These are phyloP conservation scores for Aphis gossypii DNA, from an alignment of 1,140 invertebrate species.

Conservation along the genomic window DNA sequence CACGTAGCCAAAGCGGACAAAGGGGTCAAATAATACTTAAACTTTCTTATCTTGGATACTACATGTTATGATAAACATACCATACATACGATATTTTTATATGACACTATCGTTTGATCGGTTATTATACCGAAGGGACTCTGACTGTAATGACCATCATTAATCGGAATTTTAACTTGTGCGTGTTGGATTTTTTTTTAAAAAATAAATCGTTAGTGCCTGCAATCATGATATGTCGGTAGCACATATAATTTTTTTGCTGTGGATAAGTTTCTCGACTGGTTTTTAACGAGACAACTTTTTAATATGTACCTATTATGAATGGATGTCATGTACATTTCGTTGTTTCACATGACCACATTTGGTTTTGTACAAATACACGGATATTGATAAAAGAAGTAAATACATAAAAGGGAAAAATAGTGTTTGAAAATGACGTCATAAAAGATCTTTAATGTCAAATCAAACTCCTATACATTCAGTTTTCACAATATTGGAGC, in stretches of 20 bases:
- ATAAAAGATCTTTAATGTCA: neutral
- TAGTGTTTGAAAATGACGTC: neutral
- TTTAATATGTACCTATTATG: neutral
- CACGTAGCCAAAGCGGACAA: neutral
- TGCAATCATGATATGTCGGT: neutral
- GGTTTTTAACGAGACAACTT: neutral
- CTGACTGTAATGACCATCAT: neutral
- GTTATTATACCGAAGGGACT: neutral
- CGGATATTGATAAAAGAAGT: neutral
- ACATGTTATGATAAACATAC: neutral
- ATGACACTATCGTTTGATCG: neutral
- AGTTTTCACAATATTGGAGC: too few relatives aligned
- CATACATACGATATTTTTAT: neutral
- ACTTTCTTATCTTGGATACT: neutral
- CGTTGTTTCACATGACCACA: neutral
- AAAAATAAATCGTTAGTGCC: neutral
- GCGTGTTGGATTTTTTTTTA: neutral
- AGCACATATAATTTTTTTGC: neutral
- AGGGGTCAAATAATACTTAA: neutral
- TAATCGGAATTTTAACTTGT: neutral
- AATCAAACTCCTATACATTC: neutral
- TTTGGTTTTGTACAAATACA: neutral
- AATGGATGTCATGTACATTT: neutral
- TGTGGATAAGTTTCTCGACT: neutral
- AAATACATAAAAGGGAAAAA: neutral